Evolutionary conservation across 2,888 invertebrate species (phyloP).

Genomic region (Erynnis tages): DNA sequence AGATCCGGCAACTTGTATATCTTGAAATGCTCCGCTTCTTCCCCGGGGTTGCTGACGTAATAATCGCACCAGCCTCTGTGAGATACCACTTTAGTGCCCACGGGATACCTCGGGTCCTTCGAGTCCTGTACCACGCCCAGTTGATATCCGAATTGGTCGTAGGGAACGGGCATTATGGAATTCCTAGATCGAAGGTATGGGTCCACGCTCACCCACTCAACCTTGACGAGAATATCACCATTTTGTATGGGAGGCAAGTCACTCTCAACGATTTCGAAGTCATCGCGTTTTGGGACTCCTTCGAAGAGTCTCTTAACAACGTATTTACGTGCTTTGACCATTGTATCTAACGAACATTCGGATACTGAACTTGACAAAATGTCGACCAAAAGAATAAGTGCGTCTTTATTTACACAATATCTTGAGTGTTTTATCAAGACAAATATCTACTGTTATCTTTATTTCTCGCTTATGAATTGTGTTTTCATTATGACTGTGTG

Average conservation of each 20-base stretch:
- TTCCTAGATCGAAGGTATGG: conserved; percentile 42
- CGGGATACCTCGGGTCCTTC: conserved; percentile 79
- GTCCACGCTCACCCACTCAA: conserved; percentile 52
- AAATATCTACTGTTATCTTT: too few species aligned
- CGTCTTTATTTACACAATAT: too few species aligned
- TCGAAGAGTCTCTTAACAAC: conserved; percentile 78
- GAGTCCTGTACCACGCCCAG: conserved; percentile 77
- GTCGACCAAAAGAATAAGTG: too few species aligned
- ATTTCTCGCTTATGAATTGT: too few species aligned
- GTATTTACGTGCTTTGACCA: conserved; percentile 77
- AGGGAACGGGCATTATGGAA: conserved; percentile 34
- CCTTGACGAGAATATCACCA: conserved; percentile 67
- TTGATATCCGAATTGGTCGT: conserved; percentile 47
- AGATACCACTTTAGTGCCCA: conserved; percentile 79
- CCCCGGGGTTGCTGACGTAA: conserved; percentile 43
- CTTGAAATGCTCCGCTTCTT: conserved; percentile 57
- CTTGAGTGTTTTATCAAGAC: too few species aligned
- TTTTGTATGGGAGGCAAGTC: conserved; percentile 80
- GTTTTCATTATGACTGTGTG: too few species aligned
- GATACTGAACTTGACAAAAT: too few species aligned
- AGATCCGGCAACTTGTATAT: conserved; percentile 69
- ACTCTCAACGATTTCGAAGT: conserved; percentile 82
- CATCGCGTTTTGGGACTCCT: conserved; percentile 80
- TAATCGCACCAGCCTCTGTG: conserved; percentile 81
- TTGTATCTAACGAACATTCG: not conserved